phyloP scores from a whole-genome alignment of 2,113 vertebrate genomes.

The Asarcornis scutulata region DNA sequence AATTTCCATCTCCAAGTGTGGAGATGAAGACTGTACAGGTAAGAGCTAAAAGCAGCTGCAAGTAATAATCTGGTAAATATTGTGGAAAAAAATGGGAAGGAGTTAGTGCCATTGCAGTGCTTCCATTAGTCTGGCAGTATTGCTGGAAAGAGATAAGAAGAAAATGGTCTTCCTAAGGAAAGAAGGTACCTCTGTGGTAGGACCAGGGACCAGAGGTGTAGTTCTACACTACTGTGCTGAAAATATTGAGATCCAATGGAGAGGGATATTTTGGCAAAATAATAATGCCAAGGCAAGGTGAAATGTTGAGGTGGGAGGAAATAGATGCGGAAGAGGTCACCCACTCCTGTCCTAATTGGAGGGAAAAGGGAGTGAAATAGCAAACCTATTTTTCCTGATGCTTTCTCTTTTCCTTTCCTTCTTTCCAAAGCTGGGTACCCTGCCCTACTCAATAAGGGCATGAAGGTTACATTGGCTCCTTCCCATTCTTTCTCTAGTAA shows the following conservation, averaged over 20 bases:
- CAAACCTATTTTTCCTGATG: background rate
- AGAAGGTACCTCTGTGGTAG: rapidly evolving
- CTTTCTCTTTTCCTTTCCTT: background rate
- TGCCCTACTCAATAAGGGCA: background rate
- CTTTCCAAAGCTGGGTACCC: background rate
- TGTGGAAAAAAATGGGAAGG: background rate
- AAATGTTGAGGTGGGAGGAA: background rate
- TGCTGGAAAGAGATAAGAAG: background rate
- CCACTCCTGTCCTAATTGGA: background rate
- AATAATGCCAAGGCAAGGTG: background rate
- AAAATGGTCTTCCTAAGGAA: background rate
- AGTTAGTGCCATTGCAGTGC: background rate
- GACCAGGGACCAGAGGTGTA: background rate
- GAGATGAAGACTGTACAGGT: background rate
- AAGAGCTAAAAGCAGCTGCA: background rate
- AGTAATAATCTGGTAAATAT: background rate
- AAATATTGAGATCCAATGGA: background rate
- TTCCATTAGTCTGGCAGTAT: background rate
- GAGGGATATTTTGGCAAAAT: background rate
- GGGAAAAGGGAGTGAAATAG: background rate
- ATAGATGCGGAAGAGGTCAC: too few relatives aligned
- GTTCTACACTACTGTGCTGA: background rate
- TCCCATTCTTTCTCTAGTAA: background rate
- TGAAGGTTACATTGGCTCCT: background rate
- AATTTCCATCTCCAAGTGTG: background rate